A percentile compares a stretch with the other conserved stretches of the same genome.
Evolutionary conservation across 30 jellyfish, hydroid and myxozoan genomes (phyloP).

Genomic region (Cassiopea xamachana): DNA sequence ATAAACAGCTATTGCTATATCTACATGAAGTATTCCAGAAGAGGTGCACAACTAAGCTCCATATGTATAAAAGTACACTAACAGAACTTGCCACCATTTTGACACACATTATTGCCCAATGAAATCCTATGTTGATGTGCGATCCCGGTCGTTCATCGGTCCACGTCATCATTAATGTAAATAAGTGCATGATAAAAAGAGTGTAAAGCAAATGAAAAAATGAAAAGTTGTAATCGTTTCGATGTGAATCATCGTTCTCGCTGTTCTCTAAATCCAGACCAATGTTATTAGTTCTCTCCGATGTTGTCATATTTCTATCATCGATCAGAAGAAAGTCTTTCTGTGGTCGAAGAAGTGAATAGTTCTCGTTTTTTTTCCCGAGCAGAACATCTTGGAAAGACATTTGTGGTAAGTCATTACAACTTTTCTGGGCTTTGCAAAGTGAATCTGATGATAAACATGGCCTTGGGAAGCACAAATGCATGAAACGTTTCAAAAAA

Average conservation of each 20-base stretch:
- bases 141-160: conserved; percentile 95
- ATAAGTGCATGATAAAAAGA: conserved; percentile 48
- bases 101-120: conserved; percentile 96
- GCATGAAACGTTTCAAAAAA: conserved; percentile 40
- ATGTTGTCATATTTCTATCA: background rate
- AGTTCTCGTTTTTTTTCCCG: background rate
- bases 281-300: background rate
- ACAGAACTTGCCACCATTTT: conserved; percentile 86
- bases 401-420: background rate
- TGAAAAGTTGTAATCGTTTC: conserved; percentile 18
- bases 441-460: conserved; percentile 2
- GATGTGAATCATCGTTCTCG: background rate
- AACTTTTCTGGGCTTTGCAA: background rate
- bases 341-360: background rate
- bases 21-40: conserved; percentile 17
- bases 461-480: conserved; percentile 24
- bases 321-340: background rate
- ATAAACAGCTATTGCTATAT: background rate
- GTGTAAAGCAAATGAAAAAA: conserved; percentile 52
- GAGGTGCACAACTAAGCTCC: conserved; percentile 79
- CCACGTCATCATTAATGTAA: conserved; percentile 88
- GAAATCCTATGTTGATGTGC: conserved; percentile 73
- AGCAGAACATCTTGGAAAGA: conserved; percentile 6
- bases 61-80: conserved; percentile 77
- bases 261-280: background rate